Conservation (phyloP, 2,797 vertebrate genomes). For the Cyclopterus lumpus region DNA sequence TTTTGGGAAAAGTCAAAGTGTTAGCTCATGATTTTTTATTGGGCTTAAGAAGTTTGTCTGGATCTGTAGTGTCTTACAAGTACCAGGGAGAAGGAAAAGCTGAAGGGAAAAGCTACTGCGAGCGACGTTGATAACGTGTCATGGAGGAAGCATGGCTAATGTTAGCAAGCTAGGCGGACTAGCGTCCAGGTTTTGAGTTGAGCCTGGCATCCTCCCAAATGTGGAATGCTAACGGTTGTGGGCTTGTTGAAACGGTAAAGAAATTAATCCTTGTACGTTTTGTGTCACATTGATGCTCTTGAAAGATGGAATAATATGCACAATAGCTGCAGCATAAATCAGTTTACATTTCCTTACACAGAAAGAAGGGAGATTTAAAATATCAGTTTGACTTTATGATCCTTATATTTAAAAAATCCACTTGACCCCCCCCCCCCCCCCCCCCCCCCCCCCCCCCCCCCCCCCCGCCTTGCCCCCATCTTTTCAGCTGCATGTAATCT, state of each 20-base stretch:
- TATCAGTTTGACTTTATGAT: background rate
- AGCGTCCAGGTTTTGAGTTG: background rate
- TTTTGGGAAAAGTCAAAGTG: conserved; percentile 9
- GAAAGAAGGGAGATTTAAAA: background rate
- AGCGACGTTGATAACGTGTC: no score
- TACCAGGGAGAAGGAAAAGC: no score
- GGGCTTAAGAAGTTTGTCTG: background rate
- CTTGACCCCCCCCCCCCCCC: no score
- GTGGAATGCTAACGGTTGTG: background rate
- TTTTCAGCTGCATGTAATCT: background rate
- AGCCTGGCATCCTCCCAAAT: background rate
- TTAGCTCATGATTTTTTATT: background rate
- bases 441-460: background rate
- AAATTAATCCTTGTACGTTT: background rate
- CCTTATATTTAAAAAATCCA: background rate
- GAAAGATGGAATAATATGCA: background rate
- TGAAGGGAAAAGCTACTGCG: no score
- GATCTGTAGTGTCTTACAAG: background rate
- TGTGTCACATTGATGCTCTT: background rate
- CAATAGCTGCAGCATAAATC: background rate
- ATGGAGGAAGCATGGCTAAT: background rate
- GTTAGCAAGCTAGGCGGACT: background rate
- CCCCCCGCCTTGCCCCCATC: background rate
- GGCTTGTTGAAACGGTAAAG: conserved; percentile 1
- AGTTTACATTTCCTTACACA: background rate